A percentile compares a stretch with the other conserved stretches of the same genome.
Evolutionary conservation across 1,140 invertebrate species (phyloP).

Genomic region (Venturia canescens): DNA sequence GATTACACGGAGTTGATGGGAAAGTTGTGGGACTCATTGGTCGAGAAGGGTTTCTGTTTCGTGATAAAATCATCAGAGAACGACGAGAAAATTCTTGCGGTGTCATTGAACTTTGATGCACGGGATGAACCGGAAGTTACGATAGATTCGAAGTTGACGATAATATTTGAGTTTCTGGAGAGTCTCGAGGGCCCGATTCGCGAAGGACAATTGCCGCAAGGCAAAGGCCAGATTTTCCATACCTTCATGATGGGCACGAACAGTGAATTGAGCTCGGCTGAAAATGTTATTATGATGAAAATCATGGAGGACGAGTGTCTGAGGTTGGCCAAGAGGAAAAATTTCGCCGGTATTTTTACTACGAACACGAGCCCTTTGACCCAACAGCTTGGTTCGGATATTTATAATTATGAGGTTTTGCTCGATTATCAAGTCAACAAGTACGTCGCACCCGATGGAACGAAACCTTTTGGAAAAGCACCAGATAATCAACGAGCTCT

Average conservation of each 20-base stretch:
- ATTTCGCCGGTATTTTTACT: conserved; percentile 87
- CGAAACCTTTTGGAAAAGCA: conserved; percentile 84
- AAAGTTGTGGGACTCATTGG: conserved; percentile 81
- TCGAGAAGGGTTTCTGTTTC: conserved; percentile 85
- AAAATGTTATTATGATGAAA: conserved; percentile 87
- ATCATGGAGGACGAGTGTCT: conserved; percentile 87
- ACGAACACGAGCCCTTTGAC: conserved; percentile 92
- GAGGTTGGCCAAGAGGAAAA: conserved; percentile 79
- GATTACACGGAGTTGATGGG: conserved; percentile 84
- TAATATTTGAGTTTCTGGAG: conserved; percentile 89
- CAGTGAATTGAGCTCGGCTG: conserved; percentile 79
- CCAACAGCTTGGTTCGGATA: conserved; percentile 87
- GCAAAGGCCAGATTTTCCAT: conserved; percentile 85
- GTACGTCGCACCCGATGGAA: conserved; percentile 84
- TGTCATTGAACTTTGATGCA: conserved; percentile 87
- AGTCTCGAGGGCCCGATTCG: conserved; percentile 84
- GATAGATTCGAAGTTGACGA: conserved; percentile 81
- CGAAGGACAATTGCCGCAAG: conserved; percentile 80
- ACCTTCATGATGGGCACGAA: conserved; percentile 92
- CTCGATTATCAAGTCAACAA: conserved; percentile 89
- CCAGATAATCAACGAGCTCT: conserved; percentile 85
- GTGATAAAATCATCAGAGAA: conserved; percentile 76
- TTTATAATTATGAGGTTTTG: conserved; percentile 88
- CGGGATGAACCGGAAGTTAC: conserved; percentile 86
- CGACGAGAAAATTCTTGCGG: conserved; percentile 78